Percentiles rank a stretch among this genome's conserved stretches.
Conservation (phyloP, 2,797 vertebrate species). For the Channa striata region DNA sequence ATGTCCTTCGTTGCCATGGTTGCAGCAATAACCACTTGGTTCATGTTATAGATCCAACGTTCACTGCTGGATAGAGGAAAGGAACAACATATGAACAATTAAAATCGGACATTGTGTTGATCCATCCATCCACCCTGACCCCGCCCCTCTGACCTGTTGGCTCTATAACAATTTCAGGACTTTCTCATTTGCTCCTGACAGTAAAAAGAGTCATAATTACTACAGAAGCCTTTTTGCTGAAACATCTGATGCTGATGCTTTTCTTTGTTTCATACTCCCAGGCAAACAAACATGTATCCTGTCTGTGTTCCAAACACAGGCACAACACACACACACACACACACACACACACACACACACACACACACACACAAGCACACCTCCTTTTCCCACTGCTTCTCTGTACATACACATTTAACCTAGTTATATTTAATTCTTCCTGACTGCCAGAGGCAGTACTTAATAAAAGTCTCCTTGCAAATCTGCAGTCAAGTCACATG, state of each 20-base stretch:
- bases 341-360: not conserved
- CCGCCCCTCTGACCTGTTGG: not conserved
- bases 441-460: conserved; percentile 44
- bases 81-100: not conserved
- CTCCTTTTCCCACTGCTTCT: conserved; percentile 5
- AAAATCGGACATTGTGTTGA: not conserved
- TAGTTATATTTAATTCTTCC: conserved; percentile 43
- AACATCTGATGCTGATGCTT: not conserved
- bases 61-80: not conserved
- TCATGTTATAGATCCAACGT: not conserved
- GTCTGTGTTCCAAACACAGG: conserved; percentile 8
- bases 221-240: not conserved
- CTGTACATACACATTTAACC: conserved; percentile 36
- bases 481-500: conserved; percentile 55
- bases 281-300: conserved; percentile 1
- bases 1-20: too few species aligned
- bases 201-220: conserved; percentile 4
- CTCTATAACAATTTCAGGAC: not conserved
- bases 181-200: not conserved
- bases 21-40: not conserved
- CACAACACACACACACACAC: too few species aligned
- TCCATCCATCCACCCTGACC: not conserved
- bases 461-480: conserved; percentile 47
- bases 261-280: conserved; percentile 21
- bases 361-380: not conserved